Evolutionary conservation across 2,113 vertebrate species (phyloP).

Genomic region (Malurus elegans): DNA sequence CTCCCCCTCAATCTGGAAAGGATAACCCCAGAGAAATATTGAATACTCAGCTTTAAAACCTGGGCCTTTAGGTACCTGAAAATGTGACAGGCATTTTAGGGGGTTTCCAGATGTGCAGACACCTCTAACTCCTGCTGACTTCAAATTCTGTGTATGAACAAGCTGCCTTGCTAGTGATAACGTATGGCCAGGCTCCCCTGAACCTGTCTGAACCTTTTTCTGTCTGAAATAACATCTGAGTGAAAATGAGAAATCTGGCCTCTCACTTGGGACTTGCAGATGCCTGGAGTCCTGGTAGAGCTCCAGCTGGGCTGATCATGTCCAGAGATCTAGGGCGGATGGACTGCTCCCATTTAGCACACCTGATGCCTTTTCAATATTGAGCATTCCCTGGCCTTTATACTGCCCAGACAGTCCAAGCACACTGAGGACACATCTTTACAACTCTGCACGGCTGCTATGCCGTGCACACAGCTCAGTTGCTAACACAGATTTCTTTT

Average conservation of each 20-base stretch:
- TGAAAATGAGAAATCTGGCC: conserved; percentile 12
- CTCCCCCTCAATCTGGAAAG: background rate
- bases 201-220: background rate
- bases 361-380: background rate
- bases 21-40: background rate
- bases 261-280: background rate
- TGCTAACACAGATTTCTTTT: background rate
- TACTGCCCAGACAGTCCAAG: background rate
- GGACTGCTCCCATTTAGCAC: background rate
- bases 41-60: background rate
- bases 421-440: background rate
- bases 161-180: background rate
- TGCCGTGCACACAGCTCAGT: background rate
- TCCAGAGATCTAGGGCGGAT: background rate
- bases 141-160: conserved; percentile 22
- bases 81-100: background rate
- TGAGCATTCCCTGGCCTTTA: background rate
- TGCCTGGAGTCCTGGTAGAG: background rate
- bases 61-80: background rate
- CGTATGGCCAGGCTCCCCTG: background rate
- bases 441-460: background rate
- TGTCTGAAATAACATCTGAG: background rate
- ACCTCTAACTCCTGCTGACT: background rate
- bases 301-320: background rate
- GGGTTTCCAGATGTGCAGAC: background rate